phyloP scores from a whole-genome alignment of 1,140 invertebrate species.

The Meloidogyne chitwoodi region DNA sequence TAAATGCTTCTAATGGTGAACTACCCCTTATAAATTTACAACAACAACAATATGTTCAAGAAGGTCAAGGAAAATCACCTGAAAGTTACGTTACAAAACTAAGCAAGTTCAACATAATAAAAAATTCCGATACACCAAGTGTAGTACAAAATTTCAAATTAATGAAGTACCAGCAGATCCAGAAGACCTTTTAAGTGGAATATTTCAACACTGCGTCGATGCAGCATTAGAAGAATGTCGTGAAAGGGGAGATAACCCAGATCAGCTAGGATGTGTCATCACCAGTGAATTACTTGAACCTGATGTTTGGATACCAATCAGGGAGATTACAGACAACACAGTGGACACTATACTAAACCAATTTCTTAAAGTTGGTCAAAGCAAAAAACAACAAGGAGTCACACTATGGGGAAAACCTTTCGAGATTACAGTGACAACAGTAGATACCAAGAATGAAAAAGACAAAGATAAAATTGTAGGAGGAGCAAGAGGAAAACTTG shows the following conservation, averaged over 20 bases:
- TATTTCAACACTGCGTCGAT: not conserved
- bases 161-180: not conserved
- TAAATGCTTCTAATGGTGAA: no score
- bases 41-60: not conserved
- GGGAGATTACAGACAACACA: not conserved
- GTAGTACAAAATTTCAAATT: not conserved
- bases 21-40: no score
- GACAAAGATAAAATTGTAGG: not conserved
- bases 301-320: not conserved
- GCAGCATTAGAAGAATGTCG: not conserved
- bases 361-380: not conserved
- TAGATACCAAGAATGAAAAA: not conserved
- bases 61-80: not conserved
- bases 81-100: not conserved
- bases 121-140: not conserved
- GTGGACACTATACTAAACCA: not conserved
- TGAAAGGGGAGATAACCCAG: not conserved
- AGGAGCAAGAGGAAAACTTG: not conserved
- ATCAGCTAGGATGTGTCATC: not conserved
- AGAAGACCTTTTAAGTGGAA: not conserved
- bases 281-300: slow-evolving; percentile 2
- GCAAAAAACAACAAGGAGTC: not conserved
- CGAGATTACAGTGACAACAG: not conserved
- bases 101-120: not conserved
- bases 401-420: not conserved